Conservation (phyloP, 2,888 invertebrate genomes). For the Erynnis tages region DNA sequence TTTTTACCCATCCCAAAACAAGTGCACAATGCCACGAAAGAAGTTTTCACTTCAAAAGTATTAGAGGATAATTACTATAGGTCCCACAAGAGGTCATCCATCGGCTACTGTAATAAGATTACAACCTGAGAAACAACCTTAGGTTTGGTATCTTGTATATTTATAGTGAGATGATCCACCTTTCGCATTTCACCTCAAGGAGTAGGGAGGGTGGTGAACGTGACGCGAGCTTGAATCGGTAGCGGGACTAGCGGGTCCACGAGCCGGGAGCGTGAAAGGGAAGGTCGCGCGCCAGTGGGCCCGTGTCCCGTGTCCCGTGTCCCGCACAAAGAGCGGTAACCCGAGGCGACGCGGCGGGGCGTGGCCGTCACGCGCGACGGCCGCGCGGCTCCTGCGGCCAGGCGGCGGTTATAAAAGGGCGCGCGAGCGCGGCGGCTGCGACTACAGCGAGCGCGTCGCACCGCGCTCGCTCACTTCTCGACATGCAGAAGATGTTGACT, state of each 20-base stretch:
- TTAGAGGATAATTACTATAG: too few relatives aligned
- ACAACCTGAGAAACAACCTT: too few relatives aligned
- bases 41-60: too few relatives aligned
- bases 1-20: too few relatives aligned
- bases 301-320: not conserved
- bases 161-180: too few relatives aligned
- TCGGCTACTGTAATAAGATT: too few relatives aligned
- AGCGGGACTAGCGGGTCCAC: slow-evolving; percentile 2
- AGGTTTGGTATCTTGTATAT: too few relatives aligned
- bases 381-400: not conserved
- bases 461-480: slow-evolving; percentile 34
- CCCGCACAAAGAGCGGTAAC: slow-evolving; percentile 16
- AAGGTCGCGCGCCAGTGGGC: not conserved
- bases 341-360: slow-evolving; percentile 10
- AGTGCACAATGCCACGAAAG: too few relatives aligned
- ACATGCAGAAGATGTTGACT: slow-evolving; percentile 51
- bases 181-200: too few relatives aligned
- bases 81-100: too few relatives aligned
- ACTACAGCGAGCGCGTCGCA: slow-evolving; percentile 30
- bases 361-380: slow-evolving; percentile 15
- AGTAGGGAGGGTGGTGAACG: not conserved
- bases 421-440: slow-evolving; percentile 27
- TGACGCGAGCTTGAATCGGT: slow-evolving; percentile 16
- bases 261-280: not conserved
- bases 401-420: slow-evolving; percentile 36